Percentiles rank a stretch among this genome's conserved stretches.
phyloP scores from a whole-genome alignment of 2,888 invertebrate species.

The Patella pellucida region DNA sequence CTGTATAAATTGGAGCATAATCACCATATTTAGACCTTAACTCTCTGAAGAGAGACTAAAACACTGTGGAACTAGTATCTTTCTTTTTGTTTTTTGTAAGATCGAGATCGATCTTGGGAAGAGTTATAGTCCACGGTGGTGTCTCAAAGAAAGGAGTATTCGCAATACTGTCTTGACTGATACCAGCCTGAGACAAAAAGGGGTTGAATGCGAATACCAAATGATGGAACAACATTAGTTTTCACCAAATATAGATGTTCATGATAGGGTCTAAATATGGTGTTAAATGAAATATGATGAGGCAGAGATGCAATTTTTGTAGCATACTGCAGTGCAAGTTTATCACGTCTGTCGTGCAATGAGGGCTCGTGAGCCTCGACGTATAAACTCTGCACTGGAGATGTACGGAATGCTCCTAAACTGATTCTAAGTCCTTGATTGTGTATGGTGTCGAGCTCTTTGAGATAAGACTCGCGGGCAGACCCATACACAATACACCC shows the following conservation, averaged over 20 bases:
- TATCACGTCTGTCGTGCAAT: slow-evolving; percentile 3
- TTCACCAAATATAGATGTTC: slow-evolving; percentile 9
- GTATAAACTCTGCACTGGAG: slow-evolving; percentile 30
- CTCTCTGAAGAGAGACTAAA: slow-evolving; percentile 16
- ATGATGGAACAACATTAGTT: slow-evolving; percentile 2
- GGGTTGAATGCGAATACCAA: slow-evolving; percentile 17
- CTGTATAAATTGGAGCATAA: slow-evolving; percentile 21
- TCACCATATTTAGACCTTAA: not conserved
- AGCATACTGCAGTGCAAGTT: slow-evolving; percentile 17
- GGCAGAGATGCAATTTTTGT: slow-evolving; percentile 15
- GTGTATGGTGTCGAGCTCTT: slow-evolving; percentile 34
- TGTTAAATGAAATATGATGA: slow-evolving; percentile 13
- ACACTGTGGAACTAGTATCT: slow-evolving; percentile 10
- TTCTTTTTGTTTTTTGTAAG: slow-evolving; percentile 16
- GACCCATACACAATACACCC: slow-evolving; percentile 31
- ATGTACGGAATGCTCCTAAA: slow-evolving; percentile 31
- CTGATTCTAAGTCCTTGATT: slow-evolving; percentile 31
- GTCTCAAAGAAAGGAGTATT: not conserved
- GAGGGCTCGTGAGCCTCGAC: slow-evolving; percentile 28
- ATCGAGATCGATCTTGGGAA: slow-evolving; percentile 15
- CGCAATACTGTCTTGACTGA: slow-evolving; percentile 11
- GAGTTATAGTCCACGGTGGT: slow-evolving; percentile 14
- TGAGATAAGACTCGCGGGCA: slow-evolving; percentile 31
- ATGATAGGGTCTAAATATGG: slow-evolving; percentile 9
- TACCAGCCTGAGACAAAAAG: not conserved